Conservation (phyloP, 2,888 invertebrate genomes). For the Tanaodytes sp. region DNA sequence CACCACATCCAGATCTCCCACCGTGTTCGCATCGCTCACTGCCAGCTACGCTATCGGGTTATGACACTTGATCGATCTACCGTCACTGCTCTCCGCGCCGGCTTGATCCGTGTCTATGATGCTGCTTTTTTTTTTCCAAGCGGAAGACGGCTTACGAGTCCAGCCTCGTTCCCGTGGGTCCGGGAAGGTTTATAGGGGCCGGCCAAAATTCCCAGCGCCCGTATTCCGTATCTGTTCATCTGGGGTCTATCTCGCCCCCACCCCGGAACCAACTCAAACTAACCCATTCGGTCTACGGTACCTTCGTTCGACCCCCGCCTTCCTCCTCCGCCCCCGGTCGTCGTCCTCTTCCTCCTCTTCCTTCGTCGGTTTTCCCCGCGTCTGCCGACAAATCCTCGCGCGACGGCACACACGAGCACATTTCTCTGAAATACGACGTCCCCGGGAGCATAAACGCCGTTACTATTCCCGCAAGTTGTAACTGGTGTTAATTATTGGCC, state of each 20-base stretch:
- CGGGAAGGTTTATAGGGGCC: background rate
- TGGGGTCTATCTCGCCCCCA: slow-evolving; percentile 59
- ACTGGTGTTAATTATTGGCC: slow-evolving; percentile 73
- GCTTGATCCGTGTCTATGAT: too few relatives aligned
- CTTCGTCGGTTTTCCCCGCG: slow-evolving; percentile 18
- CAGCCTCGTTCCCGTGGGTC: too few relatives aligned
- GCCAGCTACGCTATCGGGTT: too few relatives aligned
- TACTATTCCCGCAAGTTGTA: slow-evolving; percentile 73
- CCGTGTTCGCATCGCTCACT: too few relatives aligned
- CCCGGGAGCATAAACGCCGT: slow-evolving; percentile 72
- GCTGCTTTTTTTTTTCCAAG: too few relatives aligned
- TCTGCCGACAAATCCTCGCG: slow-evolving; percentile 66
- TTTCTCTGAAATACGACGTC: slow-evolving; percentile 73
- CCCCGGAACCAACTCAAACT: slow-evolving; percentile 43
- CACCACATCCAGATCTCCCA: slow-evolving; percentile 55
- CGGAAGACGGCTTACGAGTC: too few relatives aligned
- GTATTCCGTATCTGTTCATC: slow-evolving; percentile 70
- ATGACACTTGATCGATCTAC: too few relatives aligned
- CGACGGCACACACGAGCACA: slow-evolving; percentile 69
- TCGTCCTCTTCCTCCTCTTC: too few relatives aligned
- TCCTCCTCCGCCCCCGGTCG: too few relatives aligned
- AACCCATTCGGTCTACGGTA: slow-evolving; percentile 38
- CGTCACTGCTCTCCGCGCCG: too few relatives aligned
- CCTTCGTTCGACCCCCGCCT: slow-evolving; percentile 11
- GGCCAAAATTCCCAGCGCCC: slow-evolving; percentile 67